These are phyloP conservation scores for Chrysopilus asiliformis DNA, from an alignment of 2,888 invertebrate genomes.

Conservation along the genomic window DNA sequence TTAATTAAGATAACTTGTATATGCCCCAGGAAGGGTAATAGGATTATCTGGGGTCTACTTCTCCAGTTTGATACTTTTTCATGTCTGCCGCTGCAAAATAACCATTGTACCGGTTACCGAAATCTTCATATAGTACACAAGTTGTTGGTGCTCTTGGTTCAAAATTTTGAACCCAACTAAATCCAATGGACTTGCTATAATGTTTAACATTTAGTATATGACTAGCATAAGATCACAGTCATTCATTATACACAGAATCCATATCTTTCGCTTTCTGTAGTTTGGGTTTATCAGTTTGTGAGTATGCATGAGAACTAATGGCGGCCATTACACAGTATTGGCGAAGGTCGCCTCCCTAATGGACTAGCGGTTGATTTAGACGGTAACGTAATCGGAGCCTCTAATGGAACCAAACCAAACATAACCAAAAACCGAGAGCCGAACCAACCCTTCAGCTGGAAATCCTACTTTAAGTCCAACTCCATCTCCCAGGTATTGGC, in stretches of 20 bases:
- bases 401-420: not conserved
- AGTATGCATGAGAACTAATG: too few relatives aligned
- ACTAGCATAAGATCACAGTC: too few relatives aligned
- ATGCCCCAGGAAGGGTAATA: not conserved
- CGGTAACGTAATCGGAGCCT: not conserved
- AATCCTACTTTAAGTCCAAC: not conserved
- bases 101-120: too few relatives aligned
- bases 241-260: too few relatives aligned
- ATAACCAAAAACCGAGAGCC: not conserved
- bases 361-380: not conserved
- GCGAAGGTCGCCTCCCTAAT: not conserved
- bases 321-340: not conserved
- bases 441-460: not conserved
- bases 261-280: too few relatives aligned
- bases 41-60: not conserved
- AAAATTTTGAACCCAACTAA: too few relatives aligned
- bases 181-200: too few relatives aligned
- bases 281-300: too few relatives aligned
- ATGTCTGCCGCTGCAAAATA: not conserved
- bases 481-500: too few relatives aligned
- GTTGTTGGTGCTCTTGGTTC: too few relatives aligned
- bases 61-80: not conserved
- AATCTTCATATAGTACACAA: too few relatives aligned
- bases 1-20: constrained; percentile 12
- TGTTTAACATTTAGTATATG: too few relatives aligned